Percentiles rank a stretch among this genome's conserved stretches.
Conservation (phyloP, 2,797 vertebrate species). For the Hemibagrus guttatus region DNA sequence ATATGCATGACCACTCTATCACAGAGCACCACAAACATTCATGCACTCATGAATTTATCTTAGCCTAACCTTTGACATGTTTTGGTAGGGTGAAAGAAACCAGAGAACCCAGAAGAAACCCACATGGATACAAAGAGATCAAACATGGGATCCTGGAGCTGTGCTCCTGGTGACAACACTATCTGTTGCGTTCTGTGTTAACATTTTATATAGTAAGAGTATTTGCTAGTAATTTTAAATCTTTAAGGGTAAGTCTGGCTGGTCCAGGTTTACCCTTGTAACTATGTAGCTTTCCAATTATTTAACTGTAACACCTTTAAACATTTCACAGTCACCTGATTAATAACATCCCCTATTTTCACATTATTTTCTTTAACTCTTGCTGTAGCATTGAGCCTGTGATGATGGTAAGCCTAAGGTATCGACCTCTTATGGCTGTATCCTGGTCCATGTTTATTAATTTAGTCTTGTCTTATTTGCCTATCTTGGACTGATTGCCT, state of each 20-base stretch:
- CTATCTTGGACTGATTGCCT: neutral
- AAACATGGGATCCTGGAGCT: neutral
- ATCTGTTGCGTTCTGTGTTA: neutral
- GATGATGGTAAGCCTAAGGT: neutral
- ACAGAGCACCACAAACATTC: neutral
- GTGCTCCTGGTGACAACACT: neutral
- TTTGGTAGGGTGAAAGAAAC: neutral
- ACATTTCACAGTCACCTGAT: neutral
- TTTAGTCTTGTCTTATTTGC: neutral
- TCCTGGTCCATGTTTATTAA: neutral
- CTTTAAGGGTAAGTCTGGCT: neutral
- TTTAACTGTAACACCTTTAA: neutral
- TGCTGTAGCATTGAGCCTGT: neutral
- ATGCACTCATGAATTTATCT: neutral
- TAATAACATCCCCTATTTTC: neutral
- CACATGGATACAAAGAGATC: neutral
- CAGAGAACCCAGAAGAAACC: neutral
- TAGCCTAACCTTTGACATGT: neutral
- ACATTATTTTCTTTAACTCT: neutral
- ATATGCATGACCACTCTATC: neutral
- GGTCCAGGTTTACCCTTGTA: neutral
- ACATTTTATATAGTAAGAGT: neutral
- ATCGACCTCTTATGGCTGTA: neutral
- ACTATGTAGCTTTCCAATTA: neutral
- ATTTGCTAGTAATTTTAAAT: neutral